Conservation (phyloP, 2,888 invertebrate genomes). For the Monopis laevigella region DNA sequence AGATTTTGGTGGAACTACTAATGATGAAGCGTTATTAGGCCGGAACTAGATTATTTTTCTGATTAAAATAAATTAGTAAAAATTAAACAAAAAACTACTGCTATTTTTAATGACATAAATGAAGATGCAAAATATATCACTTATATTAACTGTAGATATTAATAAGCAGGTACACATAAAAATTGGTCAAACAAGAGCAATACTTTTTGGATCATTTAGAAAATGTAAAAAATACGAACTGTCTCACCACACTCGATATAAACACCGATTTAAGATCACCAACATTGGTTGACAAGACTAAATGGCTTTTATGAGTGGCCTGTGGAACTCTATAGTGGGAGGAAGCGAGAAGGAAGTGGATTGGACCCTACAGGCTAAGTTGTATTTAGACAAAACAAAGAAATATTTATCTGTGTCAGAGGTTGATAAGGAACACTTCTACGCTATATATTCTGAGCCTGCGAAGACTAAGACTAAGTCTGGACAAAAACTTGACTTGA, state of each 20-base stretch:
- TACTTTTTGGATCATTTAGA: not conserved
- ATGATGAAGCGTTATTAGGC: too few relatives aligned
- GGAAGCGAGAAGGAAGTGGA: conserved; percentile 42
- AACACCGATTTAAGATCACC: not conserved
- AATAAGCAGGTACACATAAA: too few relatives aligned
- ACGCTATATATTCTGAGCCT: conserved; percentile 68
- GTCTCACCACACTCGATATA: not conserved
- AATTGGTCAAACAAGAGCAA: conserved; percentile 3
- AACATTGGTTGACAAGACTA: conserved; percentile 25
- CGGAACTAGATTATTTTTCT: too few relatives aligned
- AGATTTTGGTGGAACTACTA: too few relatives aligned
- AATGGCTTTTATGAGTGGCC: conserved; percentile 61
- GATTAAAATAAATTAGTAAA: too few relatives aligned
- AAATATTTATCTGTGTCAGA: conserved; percentile 76
- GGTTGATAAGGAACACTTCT: conserved; percentile 67
- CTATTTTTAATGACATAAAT: too few relatives aligned
- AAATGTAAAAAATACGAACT: too few relatives aligned
- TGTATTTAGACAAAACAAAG: conserved; percentile 64
- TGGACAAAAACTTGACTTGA: conserved; percentile 63
- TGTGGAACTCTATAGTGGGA: conserved; percentile 60
- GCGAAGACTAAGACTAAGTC: conserved; percentile 54
- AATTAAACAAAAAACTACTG: too few relatives aligned
- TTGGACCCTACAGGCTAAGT: conserved; percentile 53
- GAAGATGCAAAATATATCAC: too few relatives aligned
- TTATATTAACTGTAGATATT: too few relatives aligned